Evolutionary conservation across 2,113 vertebrate genomes (phyloP).

Genomic region (Hirundichthys speculiger): DNA sequence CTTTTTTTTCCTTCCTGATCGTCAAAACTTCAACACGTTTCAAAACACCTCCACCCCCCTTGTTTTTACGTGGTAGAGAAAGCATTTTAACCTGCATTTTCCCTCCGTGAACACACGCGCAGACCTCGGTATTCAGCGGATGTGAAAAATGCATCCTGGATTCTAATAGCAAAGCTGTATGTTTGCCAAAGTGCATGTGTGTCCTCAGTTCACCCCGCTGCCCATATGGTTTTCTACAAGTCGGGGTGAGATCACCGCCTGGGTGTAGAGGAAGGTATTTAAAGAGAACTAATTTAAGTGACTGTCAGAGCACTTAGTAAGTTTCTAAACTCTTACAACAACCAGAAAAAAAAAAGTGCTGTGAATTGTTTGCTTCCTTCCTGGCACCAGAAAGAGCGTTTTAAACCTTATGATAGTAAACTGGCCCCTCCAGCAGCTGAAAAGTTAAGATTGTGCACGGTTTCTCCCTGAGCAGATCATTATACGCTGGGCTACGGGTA

Average conservation of each 20-base stretch:
- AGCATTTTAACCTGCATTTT: constrained; percentile 43
- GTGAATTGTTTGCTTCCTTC: constrained; percentile 55
- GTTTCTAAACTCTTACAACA: constrained; percentile 60
- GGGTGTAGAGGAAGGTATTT: constrained; percentile 62
- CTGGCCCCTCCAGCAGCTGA: too few species aligned
- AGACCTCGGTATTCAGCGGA: constrained; percentile 76
- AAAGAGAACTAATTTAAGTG: constrained; percentile 60
- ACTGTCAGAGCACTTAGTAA: constrained; percentile 34
- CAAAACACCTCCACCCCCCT: too few species aligned
- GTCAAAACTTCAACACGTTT: constrained; percentile 26
- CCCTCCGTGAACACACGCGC: constrained; percentile 65
- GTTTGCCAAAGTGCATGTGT: constrained; percentile 82
- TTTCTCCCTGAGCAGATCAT: constrained; percentile 39
- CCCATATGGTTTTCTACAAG: constrained; percentile 83
- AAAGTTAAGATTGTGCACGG: constrained; percentile 45
- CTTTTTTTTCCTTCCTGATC: not conserved
- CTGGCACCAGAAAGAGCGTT: not conserved
- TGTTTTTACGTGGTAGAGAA: constrained; percentile 21
- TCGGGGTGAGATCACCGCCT: constrained; percentile 77
- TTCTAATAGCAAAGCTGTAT: constrained; percentile 82
- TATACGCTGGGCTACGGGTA: too few species aligned
- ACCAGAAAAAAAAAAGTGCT: constrained; percentile 14
- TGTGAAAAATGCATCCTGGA: constrained; percentile 83
- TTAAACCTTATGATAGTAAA: too few species aligned
- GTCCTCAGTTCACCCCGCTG: constrained; percentile 82